Evolutionary conservation across 2,113 vertebrate species (phyloP).

Genomic region (Charina bottae): DNA sequence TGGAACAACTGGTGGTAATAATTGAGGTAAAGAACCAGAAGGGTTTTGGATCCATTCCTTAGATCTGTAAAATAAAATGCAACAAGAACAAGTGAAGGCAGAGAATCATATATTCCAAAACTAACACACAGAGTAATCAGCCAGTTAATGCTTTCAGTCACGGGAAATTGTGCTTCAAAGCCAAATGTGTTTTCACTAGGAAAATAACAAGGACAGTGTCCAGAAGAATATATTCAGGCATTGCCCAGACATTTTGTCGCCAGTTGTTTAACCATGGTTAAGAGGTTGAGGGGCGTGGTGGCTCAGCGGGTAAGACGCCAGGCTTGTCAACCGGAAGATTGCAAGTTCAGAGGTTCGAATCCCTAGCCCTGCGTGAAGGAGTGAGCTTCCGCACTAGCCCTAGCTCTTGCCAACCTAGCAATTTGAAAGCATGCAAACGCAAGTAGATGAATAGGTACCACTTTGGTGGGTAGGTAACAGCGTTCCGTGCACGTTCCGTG

Average conservation of each 20-base stretch:
- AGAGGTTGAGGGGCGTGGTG: too few relatives aligned
- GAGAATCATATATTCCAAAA: not conserved
- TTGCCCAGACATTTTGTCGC: not conserved
- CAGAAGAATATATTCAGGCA: not conserved
- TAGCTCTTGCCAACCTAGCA: too few relatives aligned
- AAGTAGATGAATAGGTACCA: too few relatives aligned
- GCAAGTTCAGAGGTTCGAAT: too few relatives aligned
- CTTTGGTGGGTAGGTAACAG: too few relatives aligned
- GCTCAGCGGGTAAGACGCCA: too few relatives aligned
- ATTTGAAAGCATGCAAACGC: too few relatives aligned
- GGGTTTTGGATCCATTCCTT: not conserved
- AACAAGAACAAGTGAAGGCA: not conserved
- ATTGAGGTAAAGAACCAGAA: not conserved
- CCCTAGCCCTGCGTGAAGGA: too few relatives aligned
- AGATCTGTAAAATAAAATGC: constrained; percentile 11
- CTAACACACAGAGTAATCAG: not conserved
- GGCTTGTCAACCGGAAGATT: too few relatives aligned
- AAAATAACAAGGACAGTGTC: not conserved
- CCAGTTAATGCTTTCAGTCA: constrained; percentile 12
- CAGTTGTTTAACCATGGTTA: constrained; percentile 4
- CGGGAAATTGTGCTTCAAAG: not conserved
- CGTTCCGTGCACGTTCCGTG: too few relatives aligned
- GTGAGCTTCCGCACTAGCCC: too few relatives aligned
- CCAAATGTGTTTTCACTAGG: not conserved
- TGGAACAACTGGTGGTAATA: not conserved